Base-by-base conservation (phyloP, 2,888 invertebrate species). In the Ophraella communa region DNA sequence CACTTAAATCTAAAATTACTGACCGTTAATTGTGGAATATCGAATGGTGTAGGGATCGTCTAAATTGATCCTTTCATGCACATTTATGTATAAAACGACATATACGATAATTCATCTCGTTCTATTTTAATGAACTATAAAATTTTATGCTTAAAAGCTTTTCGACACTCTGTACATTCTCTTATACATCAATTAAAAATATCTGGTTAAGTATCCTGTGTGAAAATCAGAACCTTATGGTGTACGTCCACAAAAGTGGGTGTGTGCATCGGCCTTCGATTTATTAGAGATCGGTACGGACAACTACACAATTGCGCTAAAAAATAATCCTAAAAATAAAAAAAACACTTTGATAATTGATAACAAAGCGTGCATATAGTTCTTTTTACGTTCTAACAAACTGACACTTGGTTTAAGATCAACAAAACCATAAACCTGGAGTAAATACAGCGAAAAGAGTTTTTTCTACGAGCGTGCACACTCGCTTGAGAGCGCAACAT, bases 71-170 rank as follows among this genome's bases (percentile, higher is more conserved):
- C 27, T 51, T 51, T 51, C 49, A 27, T 51, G 14, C 17, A n/a
- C n/a, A n/a, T n/a, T n/a, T n/a, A n/a, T n/a, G n/a, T n/a, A n/a
- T n/a, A n/a, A n/a, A n/a, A n/a, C 10, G 17, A 27, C 14, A 14
- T n/a, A n/a, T n/a, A 27, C 27, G 17, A 14, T 27, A 27, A 51
- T 17, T 51, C 24, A 17, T 27, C 27, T 51, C 49, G 47, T 47
- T 47, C 47, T 21, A 47, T 47, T 47, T 47, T 47, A 47, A 47
- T 47, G 57, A 23, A 7, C 49, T 21, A 57, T 57, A 57, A 57
- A 39, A 47, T 57, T 57, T 57, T 35, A 57, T 23, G 35, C 33
- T 51, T 17, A 8, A 24, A 14, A 14, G 27, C 27, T 17, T 57
- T 57, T 57, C 49, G 21, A 49, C 49, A 24, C 55, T 18, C 44